Conservation (phyloP, 2,888 invertebrate genomes). For the Pristionchus exspectatus region DNA sequence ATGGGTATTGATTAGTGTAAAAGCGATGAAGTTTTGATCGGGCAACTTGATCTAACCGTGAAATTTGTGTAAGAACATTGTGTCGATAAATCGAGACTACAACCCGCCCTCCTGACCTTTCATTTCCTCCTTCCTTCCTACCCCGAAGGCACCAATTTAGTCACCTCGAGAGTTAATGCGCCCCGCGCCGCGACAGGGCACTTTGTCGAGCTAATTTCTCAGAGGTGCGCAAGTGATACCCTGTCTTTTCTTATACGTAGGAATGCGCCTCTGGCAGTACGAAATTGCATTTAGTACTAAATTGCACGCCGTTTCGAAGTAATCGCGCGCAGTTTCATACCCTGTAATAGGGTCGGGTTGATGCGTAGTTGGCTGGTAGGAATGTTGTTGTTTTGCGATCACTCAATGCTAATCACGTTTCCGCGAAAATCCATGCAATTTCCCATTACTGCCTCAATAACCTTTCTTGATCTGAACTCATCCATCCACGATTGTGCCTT, state of each 20-base stretch:
- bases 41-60: not conserved
- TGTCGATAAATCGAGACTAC: not conserved
- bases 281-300: not conserved
- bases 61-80: not conserved
- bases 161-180: slow-evolving; percentile 39
- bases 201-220: slow-evolving; percentile 10
- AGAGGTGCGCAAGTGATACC: not conserved
- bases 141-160: not conserved
- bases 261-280: not conserved
- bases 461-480: no score
- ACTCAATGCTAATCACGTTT: no score
- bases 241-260: not conserved
- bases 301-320: not conserved
- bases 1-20: no score
- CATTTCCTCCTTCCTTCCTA: not conserved
- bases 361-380: no score
- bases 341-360: no score
- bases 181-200: not conserved
- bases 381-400: no score
- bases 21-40: no score
- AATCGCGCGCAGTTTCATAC: not conserved
- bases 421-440: no score
- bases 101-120: not conserved
- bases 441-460: no score
- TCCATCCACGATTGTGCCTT: no score